Evolutionary conservation across 2,888 invertebrate genomes (phyloP).

Genomic region (Chrysolina haemoptera): DNA sequence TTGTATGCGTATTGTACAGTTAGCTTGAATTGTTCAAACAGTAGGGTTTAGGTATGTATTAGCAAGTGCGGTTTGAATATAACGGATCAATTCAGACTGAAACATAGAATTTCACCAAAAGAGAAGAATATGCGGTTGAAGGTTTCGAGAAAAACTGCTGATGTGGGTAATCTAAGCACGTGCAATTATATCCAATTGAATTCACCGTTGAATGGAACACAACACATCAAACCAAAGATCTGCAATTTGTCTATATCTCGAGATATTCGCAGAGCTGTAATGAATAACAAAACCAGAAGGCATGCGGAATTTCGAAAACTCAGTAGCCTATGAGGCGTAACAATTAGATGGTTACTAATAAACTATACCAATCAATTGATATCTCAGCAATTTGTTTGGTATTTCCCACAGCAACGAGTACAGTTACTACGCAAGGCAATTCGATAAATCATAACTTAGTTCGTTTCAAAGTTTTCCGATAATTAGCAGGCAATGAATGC

Average conservation of each 20-base stretch:
- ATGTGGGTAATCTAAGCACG: too few relatives aligned
- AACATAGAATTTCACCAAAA: too few relatives aligned
- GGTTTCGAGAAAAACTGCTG: too few relatives aligned
- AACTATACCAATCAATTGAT: slow-evolving; percentile 38
- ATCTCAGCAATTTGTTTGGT: slow-evolving; percentile 39
- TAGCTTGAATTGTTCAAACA: too few relatives aligned
- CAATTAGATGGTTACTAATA: slow-evolving; percentile 39
- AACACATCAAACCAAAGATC: not conserved
- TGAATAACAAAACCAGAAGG: slow-evolving; percentile 26
- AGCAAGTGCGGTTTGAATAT: too few relatives aligned
- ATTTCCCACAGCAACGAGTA: slow-evolving; percentile 31
- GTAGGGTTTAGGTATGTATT: too few relatives aligned
- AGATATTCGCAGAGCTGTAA: not conserved
- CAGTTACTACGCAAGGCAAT: slow-evolving; percentile 14
- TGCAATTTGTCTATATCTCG: not conserved
- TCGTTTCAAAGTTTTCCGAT: slow-evolving; percentile 3
- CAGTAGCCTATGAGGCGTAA: slow-evolving; percentile 47
- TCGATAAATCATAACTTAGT: slow-evolving; percentile 13
- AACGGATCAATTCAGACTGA: too few relatives aligned
- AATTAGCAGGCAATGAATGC: slow-evolving; percentile 1
- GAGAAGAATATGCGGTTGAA: too few relatives aligned
- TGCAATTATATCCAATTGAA: too few relatives aligned
- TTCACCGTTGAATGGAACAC: too few relatives aligned
- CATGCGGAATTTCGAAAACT: slow-evolving; percentile 39
- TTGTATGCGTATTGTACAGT: not conserved